Percentiles rank a stretch among this genome's conserved stretches.
Evolutionary conservation across 2,888 invertebrate species (phyloP).

Genomic region (Oligia latruncula): DNA sequence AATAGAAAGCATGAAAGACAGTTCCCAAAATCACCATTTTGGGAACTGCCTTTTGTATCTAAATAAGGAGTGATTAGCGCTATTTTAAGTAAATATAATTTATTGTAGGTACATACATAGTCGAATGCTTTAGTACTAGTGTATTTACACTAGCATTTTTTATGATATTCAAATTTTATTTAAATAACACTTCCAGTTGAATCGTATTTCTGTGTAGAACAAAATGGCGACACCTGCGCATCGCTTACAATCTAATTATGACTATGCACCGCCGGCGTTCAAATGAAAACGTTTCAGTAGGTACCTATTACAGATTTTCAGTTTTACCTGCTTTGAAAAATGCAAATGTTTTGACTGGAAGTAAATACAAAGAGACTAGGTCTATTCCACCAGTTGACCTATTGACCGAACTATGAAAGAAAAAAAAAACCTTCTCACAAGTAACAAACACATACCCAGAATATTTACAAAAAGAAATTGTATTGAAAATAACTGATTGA

Average conservation of each 20-base stretch:
- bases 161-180: too few relatives aligned
- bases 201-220: conserved; percentile 34
- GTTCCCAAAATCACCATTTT: background rate
- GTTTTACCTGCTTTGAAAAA: background rate
- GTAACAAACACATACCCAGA: too few relatives aligned
- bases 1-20: background rate
- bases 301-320: background rate
- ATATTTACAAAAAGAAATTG: too few relatives aligned
- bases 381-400: background rate
- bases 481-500: too few relatives aligned
- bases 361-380: background rate
- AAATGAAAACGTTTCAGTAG: conserved; percentile 8
- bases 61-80: background rate
- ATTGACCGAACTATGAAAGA: too few relatives aligned
- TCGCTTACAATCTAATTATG: conserved; percentile 80
- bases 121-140: too few relatives aligned
- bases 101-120: too few relatives aligned
- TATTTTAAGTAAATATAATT: too few relatives aligned
- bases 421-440: too few relatives aligned
- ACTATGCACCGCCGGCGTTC: conserved; percentile 47
- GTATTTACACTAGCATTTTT: too few relatives aligned
- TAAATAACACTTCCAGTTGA: background rate
- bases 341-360: background rate
- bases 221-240: conserved; percentile 77
- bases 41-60: background rate